These are phyloP conservation scores for Corythornis vintsioides DNA, from an alignment of 2,113 vertebrate genomes.

Conservation along the genomic window DNA sequence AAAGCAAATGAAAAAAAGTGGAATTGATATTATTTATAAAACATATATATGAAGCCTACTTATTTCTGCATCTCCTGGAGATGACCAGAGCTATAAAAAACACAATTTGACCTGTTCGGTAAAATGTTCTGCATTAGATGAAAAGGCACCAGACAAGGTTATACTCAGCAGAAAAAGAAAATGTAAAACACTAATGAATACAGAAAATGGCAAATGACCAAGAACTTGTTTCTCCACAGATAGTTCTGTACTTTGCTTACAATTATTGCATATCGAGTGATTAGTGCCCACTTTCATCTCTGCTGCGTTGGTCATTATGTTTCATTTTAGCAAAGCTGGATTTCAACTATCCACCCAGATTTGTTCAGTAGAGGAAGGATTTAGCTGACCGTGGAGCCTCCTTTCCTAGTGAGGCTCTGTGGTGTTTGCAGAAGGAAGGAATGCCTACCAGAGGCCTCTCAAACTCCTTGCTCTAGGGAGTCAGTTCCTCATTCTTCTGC, in stretches of 20 bases:
- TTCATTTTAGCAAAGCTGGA: neutral
- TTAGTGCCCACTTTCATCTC: neutral
- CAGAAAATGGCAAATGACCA: neutral
- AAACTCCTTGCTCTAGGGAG: neutral
- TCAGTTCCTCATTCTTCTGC: neutral
- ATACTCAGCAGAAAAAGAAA: neutral
- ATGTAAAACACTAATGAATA: rapidly evolving
- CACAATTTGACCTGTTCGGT: neutral
- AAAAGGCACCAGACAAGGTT: neutral
- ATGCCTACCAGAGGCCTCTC: neutral
- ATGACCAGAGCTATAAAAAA: neutral
- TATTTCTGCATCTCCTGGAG: neutral
- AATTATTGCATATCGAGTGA: neutral
- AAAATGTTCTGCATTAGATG: neutral
- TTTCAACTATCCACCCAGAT: neutral
- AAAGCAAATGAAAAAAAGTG: neutral
- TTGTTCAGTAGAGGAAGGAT: neutral
- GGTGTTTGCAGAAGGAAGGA: neutral
- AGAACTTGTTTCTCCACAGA: neutral
- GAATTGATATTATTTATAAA: neutral
- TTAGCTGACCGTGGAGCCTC: neutral
- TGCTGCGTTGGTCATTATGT: neutral
- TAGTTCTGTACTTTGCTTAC: neutral
- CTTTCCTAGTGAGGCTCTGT: neutral
- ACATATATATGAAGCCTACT: neutral